Evolutionary conservation across 2,797 vertebrate species (phyloP), one percentile per base, ranked within the genome.

Genomic region (Eospalax fontanierii): DNA sequence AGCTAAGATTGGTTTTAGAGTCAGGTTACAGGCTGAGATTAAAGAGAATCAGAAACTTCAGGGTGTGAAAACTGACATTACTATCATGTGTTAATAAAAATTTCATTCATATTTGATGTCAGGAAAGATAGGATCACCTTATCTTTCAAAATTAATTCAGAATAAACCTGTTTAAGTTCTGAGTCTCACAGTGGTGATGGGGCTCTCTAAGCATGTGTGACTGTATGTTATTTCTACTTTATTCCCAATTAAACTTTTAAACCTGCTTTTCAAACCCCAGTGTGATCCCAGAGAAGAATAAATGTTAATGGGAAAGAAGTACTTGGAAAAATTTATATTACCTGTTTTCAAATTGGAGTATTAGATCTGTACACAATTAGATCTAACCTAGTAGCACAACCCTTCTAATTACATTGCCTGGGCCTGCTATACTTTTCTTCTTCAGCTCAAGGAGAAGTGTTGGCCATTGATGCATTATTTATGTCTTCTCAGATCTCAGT

Each of bases 161-260:
- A 71, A 85, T 65, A 66, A 76, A 93, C 28, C 28, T 1, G 80
- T 88, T 54, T 59, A 74, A 78, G 50, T 54, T 96, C 86, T 88
- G 59, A 93, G 61, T 75, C 75, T 61, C 70, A 6, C 26, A 30
- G n/a, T 10, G 0, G 4, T 66, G 63, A 22, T 28, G 2, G 28
- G 66, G 30, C 6, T 61, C 84, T 95, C 70, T 30, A 68, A 87
- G 57, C 26, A 59, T 40, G 73, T 83, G 90, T 70, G 33, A 30
- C 50, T 85, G 8, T 50, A 46, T 40, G 19, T 84, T 73, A 68
- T 74, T 79, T 18, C 65, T 80, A 50, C 28, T 94, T 91, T 83
- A 68, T 75, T 95, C 71, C 93, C 40, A 63, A 83, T 89, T 89
- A 83, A 95, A 95, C 18, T 93, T 90, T 89, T 81, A 75, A 90